Evolutionary conservation across 30 jellyfish, hydroid and myxozoan species (phyloP), one percentile per base, ranked within the genome.

Genomic region (Chrysaora quinquecirrha): DNA sequence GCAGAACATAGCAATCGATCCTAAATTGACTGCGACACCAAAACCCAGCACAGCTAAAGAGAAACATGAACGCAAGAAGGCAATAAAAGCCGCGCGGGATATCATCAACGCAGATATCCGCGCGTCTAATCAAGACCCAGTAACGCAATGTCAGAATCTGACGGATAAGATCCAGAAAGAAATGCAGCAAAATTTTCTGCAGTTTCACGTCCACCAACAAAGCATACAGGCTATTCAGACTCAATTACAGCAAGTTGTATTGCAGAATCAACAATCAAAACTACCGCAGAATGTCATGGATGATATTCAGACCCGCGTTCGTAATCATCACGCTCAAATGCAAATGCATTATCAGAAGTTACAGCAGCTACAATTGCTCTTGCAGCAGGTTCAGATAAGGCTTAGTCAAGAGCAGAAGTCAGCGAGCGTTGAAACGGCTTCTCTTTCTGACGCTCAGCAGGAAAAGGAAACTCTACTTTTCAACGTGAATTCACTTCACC

Each of bases 191-290:
- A 96, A 94, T 43, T 94, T 94, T 70, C 63, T 94, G 85, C 97
- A 94, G 87, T 94, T 94, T 60, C 99, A 94, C 48, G 77, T 78
- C 24, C 99, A 94, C 58, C 99, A 97, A 23, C 97, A 94, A 61
- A 96, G 84, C 60, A 82, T 94, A 0, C 96, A 94, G 62, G 89
- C 91, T 2, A 69, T 94, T 11, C 99, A 94, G 76, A 75, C 72
- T 25, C 98, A 93, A 49, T 54, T 93, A 34, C 98, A 93, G 33
- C 97, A 86, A 78, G 74, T 82, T 18, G 87, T 93, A 72, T 67
- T 67, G 54, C 94, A 87, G 46, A 66, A 79, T 30, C 86, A 77
- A 52, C 90, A 64, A 54, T 74, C 90, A 30, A 73, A 94, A 38
- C 66, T 94, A 65, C 99, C 99, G n/a, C 90, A 94, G 46, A 76